These are phyloP conservation scores for Drosophila emarginata DNA, from an alignment of 2,888 invertebrate species.

Conservation along the genomic window DNA sequence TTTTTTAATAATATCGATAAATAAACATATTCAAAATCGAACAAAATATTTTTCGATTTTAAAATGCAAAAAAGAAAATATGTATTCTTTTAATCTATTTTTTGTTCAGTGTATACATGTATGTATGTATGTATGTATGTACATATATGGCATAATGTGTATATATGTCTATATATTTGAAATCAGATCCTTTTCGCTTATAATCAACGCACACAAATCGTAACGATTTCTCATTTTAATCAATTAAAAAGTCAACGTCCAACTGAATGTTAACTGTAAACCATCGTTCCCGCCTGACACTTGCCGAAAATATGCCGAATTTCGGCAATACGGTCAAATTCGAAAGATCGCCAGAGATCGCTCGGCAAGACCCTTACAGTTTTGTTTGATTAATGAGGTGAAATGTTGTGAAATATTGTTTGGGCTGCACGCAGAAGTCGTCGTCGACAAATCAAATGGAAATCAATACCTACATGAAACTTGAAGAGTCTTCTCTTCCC, in stretches of 20 bases:
- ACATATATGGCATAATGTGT: no score
- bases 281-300: slow-evolving; percentile 64
- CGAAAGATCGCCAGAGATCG: slow-evolving; percentile 17
- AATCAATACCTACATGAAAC: slow-evolving; percentile 73
- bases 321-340: slow-evolving; percentile 18
- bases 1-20: no score
- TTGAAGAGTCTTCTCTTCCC: slow-evolving; percentile 55
- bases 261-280: slow-evolving; percentile 34
- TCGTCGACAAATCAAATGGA: slow-evolving; percentile 68
- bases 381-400: slow-evolving; percentile 81
- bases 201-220: slow-evolving; percentile 79
- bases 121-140: background rate
- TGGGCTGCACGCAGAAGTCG: background rate
- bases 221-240: slow-evolving; percentile 82
- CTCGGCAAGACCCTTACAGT: slow-evolving; percentile 42
- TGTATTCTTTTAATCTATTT: no score
- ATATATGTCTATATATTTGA: slow-evolving; percentile 53
- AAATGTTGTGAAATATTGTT: slow-evolving; percentile 81
- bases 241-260: slow-evolving; percentile 81
- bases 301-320: slow-evolving; percentile 70
- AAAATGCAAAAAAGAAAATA: no score
- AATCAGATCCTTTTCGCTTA: slow-evolving; percentile 78
- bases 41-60: no score
- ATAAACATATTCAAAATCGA: no score
- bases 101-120: background rate